Conservation (phyloP, 2,113 vertebrate genomes). For the Diadophis punctatus region DNA sequence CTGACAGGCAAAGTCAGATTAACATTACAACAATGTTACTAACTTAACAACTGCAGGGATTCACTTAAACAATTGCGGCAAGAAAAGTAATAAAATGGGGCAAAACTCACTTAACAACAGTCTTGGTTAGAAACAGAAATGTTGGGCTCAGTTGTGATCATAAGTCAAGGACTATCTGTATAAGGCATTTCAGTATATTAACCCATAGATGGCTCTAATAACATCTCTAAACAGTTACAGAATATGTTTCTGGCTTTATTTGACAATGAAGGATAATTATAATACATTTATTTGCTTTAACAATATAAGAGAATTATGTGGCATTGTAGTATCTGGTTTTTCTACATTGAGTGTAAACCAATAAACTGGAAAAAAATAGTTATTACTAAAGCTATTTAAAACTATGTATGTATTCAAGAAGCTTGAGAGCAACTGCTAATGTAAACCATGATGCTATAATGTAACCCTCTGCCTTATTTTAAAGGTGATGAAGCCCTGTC, state of each 20-base stretch:
- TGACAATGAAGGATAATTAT: neutral
- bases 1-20: neutral
- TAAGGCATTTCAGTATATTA: neutral
- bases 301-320: neutral
- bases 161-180: neutral
- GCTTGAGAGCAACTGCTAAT: neutral
- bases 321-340: neutral
- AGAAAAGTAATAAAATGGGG: neutral
- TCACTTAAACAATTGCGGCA: neutral
- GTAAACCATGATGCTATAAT: slow-evolving; percentile 39
- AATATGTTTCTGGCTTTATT: neutral
- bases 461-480: slow-evolving; percentile 14
- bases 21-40: neutral
- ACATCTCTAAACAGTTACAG: neutral
- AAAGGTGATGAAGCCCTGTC: slow-evolving; percentile 55
- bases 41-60: neutral
- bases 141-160: neutral
- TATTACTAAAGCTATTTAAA: neutral
- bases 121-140: neutral
- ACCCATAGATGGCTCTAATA: neutral
- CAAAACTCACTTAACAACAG: neutral
- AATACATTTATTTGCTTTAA: neutral
- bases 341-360: neutral
- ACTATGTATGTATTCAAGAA: neutral
- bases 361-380: neutral